Percentiles rank a stretch among this genome's conserved stretches.
Evolutionary conservation across 2,113 vertebrate species (phyloP).

Genomic region (Esox niger): DNA sequence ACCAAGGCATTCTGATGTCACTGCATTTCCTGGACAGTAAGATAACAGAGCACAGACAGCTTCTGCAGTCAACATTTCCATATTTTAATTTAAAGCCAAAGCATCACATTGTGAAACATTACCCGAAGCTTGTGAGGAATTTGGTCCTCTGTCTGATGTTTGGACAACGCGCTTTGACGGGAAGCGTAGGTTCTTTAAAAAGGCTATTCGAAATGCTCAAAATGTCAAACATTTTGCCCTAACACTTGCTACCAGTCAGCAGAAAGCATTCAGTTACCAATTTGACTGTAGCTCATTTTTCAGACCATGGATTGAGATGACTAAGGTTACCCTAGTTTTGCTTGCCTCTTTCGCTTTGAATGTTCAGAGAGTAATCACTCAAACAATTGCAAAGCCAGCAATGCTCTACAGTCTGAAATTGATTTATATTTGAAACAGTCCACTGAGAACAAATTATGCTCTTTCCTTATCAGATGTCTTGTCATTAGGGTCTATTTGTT

Average conservation of each 20-base stretch:
- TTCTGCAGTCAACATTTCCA: conserved; percentile 7
- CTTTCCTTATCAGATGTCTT: no score
- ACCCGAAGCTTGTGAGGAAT: conserved; percentile 1
- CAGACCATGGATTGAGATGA: conserved; percentile 5
- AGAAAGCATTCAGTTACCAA: neutral
- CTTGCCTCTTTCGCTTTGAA: no score
- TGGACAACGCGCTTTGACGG: conserved; percentile 4
- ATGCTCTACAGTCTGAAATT: no score
- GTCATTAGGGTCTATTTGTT: no score
- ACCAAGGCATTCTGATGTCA: conserved; percentile 1
- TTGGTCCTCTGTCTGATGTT: conserved; percentile 5
- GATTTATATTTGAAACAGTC: no score
- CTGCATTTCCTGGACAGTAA: conserved; percentile 13
- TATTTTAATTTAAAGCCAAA: conserved; percentile 15
- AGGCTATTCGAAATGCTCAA: neutral
- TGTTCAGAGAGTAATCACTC: no score
- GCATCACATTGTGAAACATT: conserved; percentile 13
- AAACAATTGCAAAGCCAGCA: no score
- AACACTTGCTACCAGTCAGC: conserved; percentile 1
- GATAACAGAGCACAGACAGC: conserved; percentile 8
- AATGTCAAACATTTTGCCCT: conserved; percentile 1
- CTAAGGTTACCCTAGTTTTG: no score
- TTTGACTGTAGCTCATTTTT: conserved; percentile 1
- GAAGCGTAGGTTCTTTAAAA: conserved; percentile 7
- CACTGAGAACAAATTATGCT: no score